These are phyloP conservation scores for Ageneiosus marmoratus DNA, from an alignment of 2,113 vertebrate genomes.

Conservation along the genomic window DNA sequence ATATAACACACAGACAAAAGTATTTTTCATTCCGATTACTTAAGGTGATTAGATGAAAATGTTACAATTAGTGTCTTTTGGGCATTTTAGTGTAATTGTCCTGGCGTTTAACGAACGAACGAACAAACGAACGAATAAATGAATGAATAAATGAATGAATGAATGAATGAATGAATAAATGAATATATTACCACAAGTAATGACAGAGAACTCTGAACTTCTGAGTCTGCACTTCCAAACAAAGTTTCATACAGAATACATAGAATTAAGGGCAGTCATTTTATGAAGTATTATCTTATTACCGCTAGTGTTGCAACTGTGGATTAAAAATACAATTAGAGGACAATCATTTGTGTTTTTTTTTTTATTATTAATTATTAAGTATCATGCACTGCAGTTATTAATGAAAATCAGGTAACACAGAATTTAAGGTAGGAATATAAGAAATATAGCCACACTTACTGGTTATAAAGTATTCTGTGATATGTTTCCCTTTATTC, in stretches of 20 bases:
- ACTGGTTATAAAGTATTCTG: background rate
- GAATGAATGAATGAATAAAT: no score
- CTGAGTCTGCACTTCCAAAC: background rate
- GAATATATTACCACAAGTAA: no score
- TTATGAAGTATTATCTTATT: conserved; percentile 17
- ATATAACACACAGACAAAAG: background rate
- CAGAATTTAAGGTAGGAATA: background rate
- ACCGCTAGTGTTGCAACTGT: background rate
- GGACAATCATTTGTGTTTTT: background rate
- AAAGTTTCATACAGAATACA: background rate
- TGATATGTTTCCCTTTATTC: background rate
- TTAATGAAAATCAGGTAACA: background rate
- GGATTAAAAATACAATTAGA: background rate
- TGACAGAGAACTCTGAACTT: background rate
- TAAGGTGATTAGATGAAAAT: no score
- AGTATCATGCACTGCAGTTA: conserved; percentile 5
- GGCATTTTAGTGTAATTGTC: background rate
- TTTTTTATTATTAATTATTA: background rate
- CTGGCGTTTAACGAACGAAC: background rate
- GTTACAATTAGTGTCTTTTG: no score
- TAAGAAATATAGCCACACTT: background rate
- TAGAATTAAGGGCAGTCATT: background rate
- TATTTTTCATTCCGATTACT: background rate
- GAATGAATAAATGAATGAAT: no score
- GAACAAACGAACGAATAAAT: no score